phyloP scores from a whole-genome alignment of 2,888 invertebrate species.

The Anagyrus pseudococci region DNA sequence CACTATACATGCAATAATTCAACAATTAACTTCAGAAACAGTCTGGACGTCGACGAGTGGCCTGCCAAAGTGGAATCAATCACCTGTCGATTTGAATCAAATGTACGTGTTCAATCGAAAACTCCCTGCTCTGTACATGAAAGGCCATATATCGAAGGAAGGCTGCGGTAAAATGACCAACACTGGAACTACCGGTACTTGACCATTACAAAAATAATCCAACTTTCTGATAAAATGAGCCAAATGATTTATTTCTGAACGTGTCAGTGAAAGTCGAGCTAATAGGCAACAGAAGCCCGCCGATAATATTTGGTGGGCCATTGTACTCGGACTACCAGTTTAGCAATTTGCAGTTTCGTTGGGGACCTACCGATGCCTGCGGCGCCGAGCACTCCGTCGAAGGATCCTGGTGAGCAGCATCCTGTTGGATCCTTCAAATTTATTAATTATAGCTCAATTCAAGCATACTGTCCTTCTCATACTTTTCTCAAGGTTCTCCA shows the following conservation, averaged over 20 bases:
- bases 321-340: constrained; percentile 44
- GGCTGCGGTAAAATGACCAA: constrained; percentile 47
- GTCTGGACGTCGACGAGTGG: constrained; percentile 29
- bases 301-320: constrained; percentile 45
- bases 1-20: too few relatives aligned
- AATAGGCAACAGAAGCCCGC: background rate
- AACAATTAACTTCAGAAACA: too few relatives aligned
- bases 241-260: background rate
- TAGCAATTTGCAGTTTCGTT: constrained; percentile 47
- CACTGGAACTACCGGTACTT: constrained; percentile 49
- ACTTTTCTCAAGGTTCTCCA: constrained; percentile 45
- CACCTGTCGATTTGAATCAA: constrained; percentile 47
- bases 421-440: constrained; percentile 39
- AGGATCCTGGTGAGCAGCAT: constrained; percentile 46
- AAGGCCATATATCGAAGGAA: constrained; percentile 44
- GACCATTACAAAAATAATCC: background rate
- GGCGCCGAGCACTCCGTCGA: constrained; percentile 50
- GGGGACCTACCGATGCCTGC: constrained; percentile 47
- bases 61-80: constrained; percentile 53
- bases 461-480: too few relatives aligned
- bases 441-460: background rate
- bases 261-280: constrained; percentile 37
- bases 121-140: constrained; percentile 44
- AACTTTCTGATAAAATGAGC: too few relatives aligned
- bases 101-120: constrained; percentile 42